Evolutionary conservation across 2,888 invertebrate genomes (phyloP).

Genomic region (Chrysotoxum bicinctum): DNA sequence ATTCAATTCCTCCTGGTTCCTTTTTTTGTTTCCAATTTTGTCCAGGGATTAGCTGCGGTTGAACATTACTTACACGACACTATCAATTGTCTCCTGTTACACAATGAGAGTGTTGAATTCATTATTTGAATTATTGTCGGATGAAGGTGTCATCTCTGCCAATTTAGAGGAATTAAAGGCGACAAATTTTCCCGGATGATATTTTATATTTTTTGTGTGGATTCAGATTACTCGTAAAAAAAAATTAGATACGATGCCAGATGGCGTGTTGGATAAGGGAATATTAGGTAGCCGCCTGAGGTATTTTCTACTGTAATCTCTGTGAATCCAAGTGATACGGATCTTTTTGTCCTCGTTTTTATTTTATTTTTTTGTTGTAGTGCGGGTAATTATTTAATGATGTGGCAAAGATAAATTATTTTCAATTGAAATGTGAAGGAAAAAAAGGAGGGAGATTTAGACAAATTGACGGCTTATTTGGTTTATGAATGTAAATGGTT

Average conservation of each 20-base stretch:
- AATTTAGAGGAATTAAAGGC: conserved; percentile 49
- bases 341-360: conserved; percentile 40
- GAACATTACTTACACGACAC: conserved; percentile 46
- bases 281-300: conserved; percentile 15
- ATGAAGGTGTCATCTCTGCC: conserved; percentile 60
- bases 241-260: conserved; percentile 54
- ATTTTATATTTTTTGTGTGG: conserved; percentile 13
- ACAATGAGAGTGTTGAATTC: conserved; percentile 60
- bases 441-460: conserved; percentile 28
- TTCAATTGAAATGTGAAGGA: conserved; percentile 20
- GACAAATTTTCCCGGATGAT: conserved; percentile 38
- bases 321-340: conserved; percentile 32
- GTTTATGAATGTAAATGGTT: conserved; percentile 12
- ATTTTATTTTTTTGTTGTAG: conserved; percentile 35
- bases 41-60: conserved; percentile 65
- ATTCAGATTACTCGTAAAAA: conserved; percentile 53
- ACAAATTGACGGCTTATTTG: conserved; percentile 55
- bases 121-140: conserved; percentile 51
- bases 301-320: conserved; percentile 13
- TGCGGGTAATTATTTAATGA: conserved; percentile 71
- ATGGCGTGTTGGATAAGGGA: conserved; percentile 35
- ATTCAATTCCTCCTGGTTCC: not conserved
- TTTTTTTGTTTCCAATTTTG: conserved; percentile 1
- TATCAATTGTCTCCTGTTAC: conserved; percentile 66
- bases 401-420: conserved; percentile 64